Evolutionary conservation across 2,113 vertebrate genomes (phyloP), one percentile per base, ranked within the genome.

Genomic region (Sardina pilchardus): DNA sequence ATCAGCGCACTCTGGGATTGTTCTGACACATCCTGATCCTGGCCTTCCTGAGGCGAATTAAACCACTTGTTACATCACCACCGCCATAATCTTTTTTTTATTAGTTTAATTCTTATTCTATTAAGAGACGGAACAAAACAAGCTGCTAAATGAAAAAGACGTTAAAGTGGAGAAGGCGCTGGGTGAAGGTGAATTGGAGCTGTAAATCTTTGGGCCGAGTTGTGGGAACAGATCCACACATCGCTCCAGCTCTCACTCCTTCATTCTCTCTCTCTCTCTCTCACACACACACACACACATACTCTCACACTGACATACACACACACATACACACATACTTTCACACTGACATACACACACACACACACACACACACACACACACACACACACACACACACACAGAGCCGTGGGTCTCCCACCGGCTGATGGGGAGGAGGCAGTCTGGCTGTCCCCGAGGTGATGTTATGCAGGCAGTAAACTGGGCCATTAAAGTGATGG

Each of bases 381-480:
- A 34, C 26, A 12, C n/a, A n/a, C n/a, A n/a, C n/a, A 16, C n/a
- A 71, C 63, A 71, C 63, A 14, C 10, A 71, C 63, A 30, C 7
- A 34, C 26, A 12, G 9, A 71, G 10, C n/a, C 26, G 26, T 71
- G 26, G 12, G 26, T 71, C 63, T 71, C 26, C 63, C 63, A 30
- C 63, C 10, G 63, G 63, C 63, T 71, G 63, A 1, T 14, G 14
- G 10, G 9, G 63, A 14, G 63, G 34, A 12, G 63, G 63, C 63
- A 71, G 63, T 71, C 63, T 71, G 63, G 63, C 63, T 71, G 63
- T 71, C 63, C 63, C 63, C 63, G 26, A 71, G 63, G 63, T 71
- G 63, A 71, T 71, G n/a, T 34, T 71, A 71, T 71, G n/a, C 63
- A 71, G 63, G 63, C 63, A 71, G 63, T 71, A 71, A 71, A 71